Evolutionary conservation across 2,888 invertebrate genomes (phyloP).

Genomic region (Stenolophus ochropezus): DNA sequence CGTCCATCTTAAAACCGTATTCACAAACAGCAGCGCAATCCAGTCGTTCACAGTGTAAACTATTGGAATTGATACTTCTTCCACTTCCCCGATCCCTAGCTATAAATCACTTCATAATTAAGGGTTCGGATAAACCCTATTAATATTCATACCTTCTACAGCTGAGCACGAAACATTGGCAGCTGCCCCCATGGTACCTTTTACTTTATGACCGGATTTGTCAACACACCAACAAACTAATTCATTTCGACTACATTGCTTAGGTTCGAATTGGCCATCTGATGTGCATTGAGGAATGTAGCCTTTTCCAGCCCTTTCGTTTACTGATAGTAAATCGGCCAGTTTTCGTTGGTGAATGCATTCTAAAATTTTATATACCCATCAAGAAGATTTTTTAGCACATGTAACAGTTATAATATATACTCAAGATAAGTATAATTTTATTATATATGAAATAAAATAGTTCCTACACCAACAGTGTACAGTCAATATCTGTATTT

Average conservation of each 20-base stretch:
- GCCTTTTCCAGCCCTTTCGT: constrained; percentile 87
- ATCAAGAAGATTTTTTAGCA: too few species aligned
- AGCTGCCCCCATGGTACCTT: constrained; percentile 87
- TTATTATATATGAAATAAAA: too few species aligned
- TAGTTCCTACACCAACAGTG: too few species aligned
- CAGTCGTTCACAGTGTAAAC: constrained; percentile 79
- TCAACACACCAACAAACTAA: constrained; percentile 93
- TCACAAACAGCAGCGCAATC: constrained; percentile 90
- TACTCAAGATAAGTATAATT: too few species aligned
- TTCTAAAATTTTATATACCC: constrained; percentile 73
- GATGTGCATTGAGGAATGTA: constrained; percentile 87
- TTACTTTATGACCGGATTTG: constrained; percentile 83
- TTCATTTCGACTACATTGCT: constrained; percentile 89
- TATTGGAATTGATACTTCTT: constrained; percentile 69
- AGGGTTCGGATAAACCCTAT: not conserved
- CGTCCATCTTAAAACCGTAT: constrained; percentile 85
- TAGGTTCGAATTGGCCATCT: constrained; percentile 83
- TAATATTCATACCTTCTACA: constrained; percentile 66
- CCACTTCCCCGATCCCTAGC: constrained; percentile 68
- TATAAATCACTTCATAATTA: constrained; percentile 57
- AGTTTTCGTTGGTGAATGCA: constrained; percentile 87
- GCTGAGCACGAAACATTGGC: constrained; percentile 80
- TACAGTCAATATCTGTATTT: too few species aligned
- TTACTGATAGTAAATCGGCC: constrained; percentile 84
- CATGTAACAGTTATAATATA: too few species aligned